Base-by-base conservation (phyloP, 1,140 invertebrate species). In the Panagrolaimus sp. region DNA sequence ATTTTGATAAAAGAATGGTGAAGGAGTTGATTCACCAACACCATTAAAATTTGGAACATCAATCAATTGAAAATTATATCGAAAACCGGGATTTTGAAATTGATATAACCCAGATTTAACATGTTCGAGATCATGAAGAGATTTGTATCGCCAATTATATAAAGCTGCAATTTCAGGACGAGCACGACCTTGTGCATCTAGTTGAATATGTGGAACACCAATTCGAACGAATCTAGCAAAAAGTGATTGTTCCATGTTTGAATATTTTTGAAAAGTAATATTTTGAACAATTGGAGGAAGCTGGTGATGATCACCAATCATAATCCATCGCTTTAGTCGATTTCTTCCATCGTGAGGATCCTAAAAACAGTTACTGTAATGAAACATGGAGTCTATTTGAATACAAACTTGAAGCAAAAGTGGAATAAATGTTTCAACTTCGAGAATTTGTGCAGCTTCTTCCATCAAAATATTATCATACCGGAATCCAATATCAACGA, bases 271-370 rank as follows among this genome's bases (percentile, higher is more conserved):
- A 84, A 99, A 99, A 15, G 95, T 95, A 91, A 98, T 96, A 83
- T 99, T 99, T 84, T 99, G 98, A 45, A 99, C 96, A 10, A 99
- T 94, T 0, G 96, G 96, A 0, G 96, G 96, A 72, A 99, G 86
- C 84, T 99, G 96, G 85, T 98, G 93, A 84, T 99, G 96, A 86
- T 99, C 96, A 7, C 96, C 96, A 81, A 99, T 98, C 96, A 99
- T 99, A 65, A 99, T 97, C 96, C 96, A 99, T 14, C 96, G 88
- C 85, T 99, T 99, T 43, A 99, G 84, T 1, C 96, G 88, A 84
- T 95, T 98, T 52, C 89, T 89, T 1, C 94, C 94, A 82, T 98
- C 93, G 81, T 96, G 89, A 0, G 96, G 94, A 85, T 97, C 98
- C 84, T 87, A 73, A 38, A 73, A 68, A 26, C n/a, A 52, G 26